Base-by-base conservation (phyloP, 1,140 invertebrate genomes). In the Neoseiulus cucumeris region DNA sequence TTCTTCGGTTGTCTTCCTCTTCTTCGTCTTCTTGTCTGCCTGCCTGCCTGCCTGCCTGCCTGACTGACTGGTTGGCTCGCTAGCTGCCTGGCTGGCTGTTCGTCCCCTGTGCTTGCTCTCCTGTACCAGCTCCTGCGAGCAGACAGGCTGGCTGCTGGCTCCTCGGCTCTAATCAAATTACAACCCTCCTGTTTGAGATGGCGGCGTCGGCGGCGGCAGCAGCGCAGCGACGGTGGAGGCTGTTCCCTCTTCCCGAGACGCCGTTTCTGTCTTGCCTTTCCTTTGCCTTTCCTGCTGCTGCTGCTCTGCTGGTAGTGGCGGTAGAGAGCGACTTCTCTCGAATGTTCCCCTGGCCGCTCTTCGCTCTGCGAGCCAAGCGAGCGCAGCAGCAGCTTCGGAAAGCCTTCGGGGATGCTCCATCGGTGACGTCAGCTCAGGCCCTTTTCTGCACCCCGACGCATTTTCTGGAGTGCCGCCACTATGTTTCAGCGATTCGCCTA, bases 101-200 rank as follows among this genome's bases (percentile, higher is more conserved):
- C 51, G 51, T 29, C 51, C n/a, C 33, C 33, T 39, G 33, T 39
- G 33, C 33, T 39, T 39, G 33, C 33, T 39, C 33, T 39, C 33
- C 33, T 39, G 33, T 6, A 39, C 33, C 33, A 39, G 33, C 33
- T 39, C 33, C 33, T 39, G 33, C 33, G 33, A 39, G 33, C 33
- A 39, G 33, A 39, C 33, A 39, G 33, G 33, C 33, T 39, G 33
- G 51, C 51, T 59, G 22, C 51, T 59, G 51, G 25, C 33, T 25
- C 51, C 51, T 25, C 51, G 14, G 51, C 51, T 59, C 51, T 59
- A 59, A 59, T 59, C 51, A 59, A 59, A 59, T 59, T 59, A 59
- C 51, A 59, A 33, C 51, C 51, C 51, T 59, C 51, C 51, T 59
- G 51, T 59, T 59, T 59, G 51, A 59, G 51, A 59, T 59, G 22